Base-by-base conservation (phyloP, 53 echinoderm and acorn worm species). In the Arbacia lixula region DNA sequence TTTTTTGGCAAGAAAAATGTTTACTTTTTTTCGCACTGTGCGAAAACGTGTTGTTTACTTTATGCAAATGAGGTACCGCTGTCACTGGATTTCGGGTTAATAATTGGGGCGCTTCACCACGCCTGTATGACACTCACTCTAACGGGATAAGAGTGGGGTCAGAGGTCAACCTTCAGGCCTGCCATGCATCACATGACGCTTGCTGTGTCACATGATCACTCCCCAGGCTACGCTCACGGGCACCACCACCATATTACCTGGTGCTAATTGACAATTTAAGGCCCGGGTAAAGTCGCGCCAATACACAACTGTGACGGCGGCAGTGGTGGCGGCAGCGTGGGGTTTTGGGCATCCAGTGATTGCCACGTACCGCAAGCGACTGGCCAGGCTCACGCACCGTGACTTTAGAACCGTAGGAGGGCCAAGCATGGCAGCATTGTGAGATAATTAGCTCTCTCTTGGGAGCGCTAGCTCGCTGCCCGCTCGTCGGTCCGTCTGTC, bases 231-330 rank as follows among this genome's bases (percentile, higher is more conserved):
- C n/a, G n/a, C n/a, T n/a, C n/a, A n/a, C n/a, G n/a, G n/a, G 38
- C 66, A 66, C 12, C 10, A 24, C 21, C 9, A 36, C 66, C 38
- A 66, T 66, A 66, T 66, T 66, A 66, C 66, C 1, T 36, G 66
- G 66, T 66, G 66, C 28, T 66, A 66, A 66, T 66, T 66, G 66
- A 66, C 66, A 66, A 66, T 66, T 66, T 66, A 66, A 66, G 36
- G 66, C 38, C 36, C 66, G 38, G 38, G 36, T 66, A 37, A 66
- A 66, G 36, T 36, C 38, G 17, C 36, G 38, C 66, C 66, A 66
- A 66, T 37, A 66, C 66, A 66, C 38, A 19, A 33, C 38, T n/a
- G n/a, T n/a, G n/a, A n/a, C n/a, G 21, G 38, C 66, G 36, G 22
- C 37, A 21, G 8, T 20, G 21, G 34, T 36, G 0, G 0, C 6